phyloP scores from a whole-genome alignment of 2,888 invertebrate genomes.

The Alloplasta piceator region DNA sequence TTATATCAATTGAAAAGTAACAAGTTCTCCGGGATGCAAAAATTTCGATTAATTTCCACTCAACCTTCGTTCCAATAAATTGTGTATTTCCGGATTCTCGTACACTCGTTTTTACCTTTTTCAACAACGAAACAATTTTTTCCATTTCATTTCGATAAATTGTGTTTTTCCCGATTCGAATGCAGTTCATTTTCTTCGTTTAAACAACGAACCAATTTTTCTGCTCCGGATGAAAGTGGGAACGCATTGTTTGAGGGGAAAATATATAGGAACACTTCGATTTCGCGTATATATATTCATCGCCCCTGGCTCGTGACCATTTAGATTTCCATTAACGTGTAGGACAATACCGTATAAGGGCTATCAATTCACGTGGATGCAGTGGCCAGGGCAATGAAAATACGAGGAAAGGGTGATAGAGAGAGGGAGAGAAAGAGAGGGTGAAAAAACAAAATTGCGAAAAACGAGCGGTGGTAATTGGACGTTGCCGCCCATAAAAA shows the following conservation, averaged over 20 bases:
- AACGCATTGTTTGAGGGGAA: conserved; percentile 16
- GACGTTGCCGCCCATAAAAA: conserved; percentile 79
- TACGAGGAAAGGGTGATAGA: conserved; percentile 15
- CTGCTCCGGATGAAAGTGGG: conserved; percentile 21
- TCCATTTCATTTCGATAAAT: background rate
- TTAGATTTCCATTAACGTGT: conserved; percentile 68
- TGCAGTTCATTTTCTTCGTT: background rate
- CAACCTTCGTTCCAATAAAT: too few species aligned
- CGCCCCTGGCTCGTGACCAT: conserved; percentile 35
- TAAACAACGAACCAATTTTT: conserved; percentile 11
- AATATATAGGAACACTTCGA: conserved; percentile 33
- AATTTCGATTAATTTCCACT: too few species aligned
- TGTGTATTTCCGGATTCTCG: background rate
- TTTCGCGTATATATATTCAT: conserved; percentile 31
- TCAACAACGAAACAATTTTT: background rate
- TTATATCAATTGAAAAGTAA: too few species aligned
- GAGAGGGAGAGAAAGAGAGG: background rate
- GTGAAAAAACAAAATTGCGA: conserved; percentile 70
- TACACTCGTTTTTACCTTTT: background rate
- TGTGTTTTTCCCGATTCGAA: background rate
- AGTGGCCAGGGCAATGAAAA: conserved; percentile 49
- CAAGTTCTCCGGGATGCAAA: too few species aligned
- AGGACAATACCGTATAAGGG: conserved; percentile 53
- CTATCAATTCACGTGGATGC: conserved; percentile 69
- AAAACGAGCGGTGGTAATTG: conserved; percentile 77